These are phyloP conservation scores for Lasiurus cinereus DNA, from an alignment of 2,113 vertebrate genomes.

Conservation along the genomic window DNA sequence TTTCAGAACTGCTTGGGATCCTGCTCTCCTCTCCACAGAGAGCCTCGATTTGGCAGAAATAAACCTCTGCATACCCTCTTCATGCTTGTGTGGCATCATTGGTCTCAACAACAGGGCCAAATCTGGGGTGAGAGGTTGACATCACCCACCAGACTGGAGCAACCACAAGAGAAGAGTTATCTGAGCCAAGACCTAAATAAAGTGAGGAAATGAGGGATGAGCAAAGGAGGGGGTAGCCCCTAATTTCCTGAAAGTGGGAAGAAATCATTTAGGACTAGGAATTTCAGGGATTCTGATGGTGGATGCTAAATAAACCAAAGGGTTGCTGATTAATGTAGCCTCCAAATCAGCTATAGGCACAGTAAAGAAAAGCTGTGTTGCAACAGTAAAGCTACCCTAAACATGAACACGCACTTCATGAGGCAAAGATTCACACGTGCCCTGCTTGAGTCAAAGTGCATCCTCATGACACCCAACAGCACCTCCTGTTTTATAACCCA, in stretches of 20 bases:
- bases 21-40: not conserved
- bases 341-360: slow-evolving; percentile 3
- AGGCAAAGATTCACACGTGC: not conserved
- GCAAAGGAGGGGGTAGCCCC: too few species aligned
- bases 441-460: rapidly evolving
- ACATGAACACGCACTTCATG: not conserved
- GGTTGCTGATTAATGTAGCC: not conserved
- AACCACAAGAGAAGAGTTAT: not conserved
- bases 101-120: not conserved
- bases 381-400: slow-evolving; percentile 1
- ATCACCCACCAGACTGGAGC: not conserved
- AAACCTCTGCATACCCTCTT: not conserved
- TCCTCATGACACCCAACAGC: not conserved
- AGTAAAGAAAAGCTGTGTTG: not conserved
- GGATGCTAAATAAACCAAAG: not conserved
- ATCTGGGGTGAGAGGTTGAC: not conserved
- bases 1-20: not conserved
- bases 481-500: not conserved
- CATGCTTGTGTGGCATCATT: not conserved
- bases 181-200: not conserved
- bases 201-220: not conserved
- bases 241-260: not conserved
- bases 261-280: not conserved
- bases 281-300: not conserved
- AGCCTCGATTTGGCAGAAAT: not conserved